Conservation (phyloP, 2,888 invertebrate species). For the Ecliptopera silaceata region DNA sequence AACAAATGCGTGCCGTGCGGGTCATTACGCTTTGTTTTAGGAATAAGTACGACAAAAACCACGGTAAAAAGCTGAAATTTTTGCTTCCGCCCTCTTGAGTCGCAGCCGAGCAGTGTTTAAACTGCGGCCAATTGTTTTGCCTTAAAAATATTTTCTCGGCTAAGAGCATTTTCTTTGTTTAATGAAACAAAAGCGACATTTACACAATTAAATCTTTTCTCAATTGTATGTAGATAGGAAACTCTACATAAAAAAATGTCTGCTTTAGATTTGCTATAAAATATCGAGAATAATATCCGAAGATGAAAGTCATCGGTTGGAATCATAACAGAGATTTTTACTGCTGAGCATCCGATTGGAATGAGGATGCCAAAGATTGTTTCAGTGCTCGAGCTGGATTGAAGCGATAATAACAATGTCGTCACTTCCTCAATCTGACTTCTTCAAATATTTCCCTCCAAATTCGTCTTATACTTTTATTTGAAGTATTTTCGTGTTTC, state of each 20-base stretch:
- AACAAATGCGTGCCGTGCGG: constrained; percentile 81
- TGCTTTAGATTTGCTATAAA: constrained; percentile 36
- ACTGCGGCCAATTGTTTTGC: constrained; percentile 68
- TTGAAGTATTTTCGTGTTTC: constrained; percentile 30
- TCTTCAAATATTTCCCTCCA: constrained; percentile 70
- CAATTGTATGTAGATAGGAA: constrained; percentile 19
- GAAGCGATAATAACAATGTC: constrained; percentile 79
- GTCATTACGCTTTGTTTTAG: constrained; percentile 82
- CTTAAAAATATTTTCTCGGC: constrained; percentile 51
- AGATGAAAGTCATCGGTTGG: constrained; percentile 59
- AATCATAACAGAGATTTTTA: constrained; percentile 72
- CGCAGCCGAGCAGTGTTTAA: constrained; percentile 60
- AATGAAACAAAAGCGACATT: constrained; percentile 38
- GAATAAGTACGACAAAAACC: constrained; percentile 76
- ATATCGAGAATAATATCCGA: constrained; percentile 54
- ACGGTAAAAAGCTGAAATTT: constrained; percentile 70
- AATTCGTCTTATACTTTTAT: constrained; percentile 68
- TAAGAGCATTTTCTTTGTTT: constrained; percentile 40
- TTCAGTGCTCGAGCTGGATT: constrained; percentile 64
- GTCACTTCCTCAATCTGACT: constrained; percentile 78
- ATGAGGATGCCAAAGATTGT: constrained; percentile 69
- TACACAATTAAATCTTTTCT: constrained; percentile 32
- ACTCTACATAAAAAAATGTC: constrained; percentile 24
- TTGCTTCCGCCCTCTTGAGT: constrained; percentile 69
- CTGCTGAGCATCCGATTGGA: constrained; percentile 64